phyloP scores from a whole-genome alignment of 2,113 vertebrate species.

The Myanophis thanlyinensis region DNA sequence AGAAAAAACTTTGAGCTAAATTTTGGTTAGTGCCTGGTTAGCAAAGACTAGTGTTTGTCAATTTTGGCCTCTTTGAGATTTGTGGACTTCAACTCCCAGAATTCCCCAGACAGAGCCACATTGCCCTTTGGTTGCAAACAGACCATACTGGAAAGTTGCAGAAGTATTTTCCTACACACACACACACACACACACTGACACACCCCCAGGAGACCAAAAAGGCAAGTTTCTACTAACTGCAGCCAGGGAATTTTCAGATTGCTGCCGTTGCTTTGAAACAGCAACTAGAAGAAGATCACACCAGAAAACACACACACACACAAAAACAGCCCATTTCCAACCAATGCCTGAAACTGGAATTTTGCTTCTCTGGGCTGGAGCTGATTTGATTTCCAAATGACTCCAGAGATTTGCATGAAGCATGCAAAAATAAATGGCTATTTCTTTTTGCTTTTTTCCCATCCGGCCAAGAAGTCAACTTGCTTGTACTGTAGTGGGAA shows the following conservation, averaged over 20 bases:
- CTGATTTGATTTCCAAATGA: conserved; percentile 54
- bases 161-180: background rate
- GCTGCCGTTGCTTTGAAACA: too few relatives aligned
- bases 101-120: background rate
- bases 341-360: background rate
- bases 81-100: background rate
- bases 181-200: too few relatives aligned
- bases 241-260: background rate
- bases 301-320: too few relatives aligned
- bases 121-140: background rate
- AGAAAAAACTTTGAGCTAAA: background rate
- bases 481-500: background rate
- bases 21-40: background rate
- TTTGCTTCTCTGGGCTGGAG: background rate
- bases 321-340: background rate
- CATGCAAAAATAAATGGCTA: conserved; percentile 19
- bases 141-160: too few relatives aligned
- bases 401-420: conserved; percentile 34
- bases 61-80: background rate
- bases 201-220: background rate
- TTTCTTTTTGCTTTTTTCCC: background rate
- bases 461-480: background rate
- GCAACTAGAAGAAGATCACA: background rate
- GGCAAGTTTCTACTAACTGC: background rate
- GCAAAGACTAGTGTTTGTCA: background rate